Evolutionary conservation across 2,797 vertebrate genomes (phyloP).

Genomic region (Pangasius krempfi): DNA sequence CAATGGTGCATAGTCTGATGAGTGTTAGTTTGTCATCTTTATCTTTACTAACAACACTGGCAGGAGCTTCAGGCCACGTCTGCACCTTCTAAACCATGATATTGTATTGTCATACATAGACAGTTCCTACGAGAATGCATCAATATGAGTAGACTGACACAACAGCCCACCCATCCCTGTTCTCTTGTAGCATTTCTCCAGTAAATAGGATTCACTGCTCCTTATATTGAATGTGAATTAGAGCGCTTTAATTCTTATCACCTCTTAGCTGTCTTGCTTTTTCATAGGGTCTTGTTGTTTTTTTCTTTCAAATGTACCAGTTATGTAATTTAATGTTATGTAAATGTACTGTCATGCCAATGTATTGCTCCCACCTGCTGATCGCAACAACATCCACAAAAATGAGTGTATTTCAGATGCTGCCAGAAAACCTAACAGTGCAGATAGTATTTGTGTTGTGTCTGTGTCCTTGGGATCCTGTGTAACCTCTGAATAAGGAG

Average conservation of each 20-base stretch:
- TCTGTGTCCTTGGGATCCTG: slow-evolving; percentile 25
- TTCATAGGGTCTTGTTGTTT: not conserved
- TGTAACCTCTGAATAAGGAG: slow-evolving; percentile 28
- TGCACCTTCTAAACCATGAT: not conserved
- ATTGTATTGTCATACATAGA: too few relatives aligned
- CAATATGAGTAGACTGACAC: not conserved
- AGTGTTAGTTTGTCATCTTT: not conserved
- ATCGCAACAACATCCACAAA: not conserved
- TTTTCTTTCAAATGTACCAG: not conserved
- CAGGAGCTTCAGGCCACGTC: not conserved
- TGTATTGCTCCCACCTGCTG: not conserved
- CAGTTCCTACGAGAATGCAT: not conserved
- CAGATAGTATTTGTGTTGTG: not conserved
- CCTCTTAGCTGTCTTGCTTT: not conserved
- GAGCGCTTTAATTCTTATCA: not conserved
- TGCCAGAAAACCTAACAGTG: not conserved
- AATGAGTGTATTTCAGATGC: not conserved
- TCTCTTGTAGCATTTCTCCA: not conserved
- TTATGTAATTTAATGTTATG: not conserved
- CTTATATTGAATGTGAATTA: not conserved
- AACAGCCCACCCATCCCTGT: not conserved
- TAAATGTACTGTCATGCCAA: not conserved
- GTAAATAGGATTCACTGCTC: not conserved
- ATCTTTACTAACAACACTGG: not conserved
- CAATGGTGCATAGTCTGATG: not conserved